Evolutionary conservation across 2,797 vertebrate species (phyloP), one percentile per base, ranked within the genome.

Genomic region (Xerus rutilus): DNA sequence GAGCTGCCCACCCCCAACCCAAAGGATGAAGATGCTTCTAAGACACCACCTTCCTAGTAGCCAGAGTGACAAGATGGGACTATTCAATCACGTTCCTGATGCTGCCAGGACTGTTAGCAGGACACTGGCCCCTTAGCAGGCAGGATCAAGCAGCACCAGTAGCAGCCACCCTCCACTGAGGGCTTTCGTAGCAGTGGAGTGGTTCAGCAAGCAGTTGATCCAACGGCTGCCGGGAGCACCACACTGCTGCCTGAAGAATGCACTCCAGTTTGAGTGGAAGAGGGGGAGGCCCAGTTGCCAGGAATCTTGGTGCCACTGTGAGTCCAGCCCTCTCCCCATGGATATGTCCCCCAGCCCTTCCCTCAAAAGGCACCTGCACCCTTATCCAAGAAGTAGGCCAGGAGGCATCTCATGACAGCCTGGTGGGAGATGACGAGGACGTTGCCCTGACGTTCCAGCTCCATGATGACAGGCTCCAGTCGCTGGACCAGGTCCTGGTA

Each of bases 401-500:
- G 98, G 45, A 99, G 99, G 95, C 99, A 99, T 97, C 99, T 99
- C 99, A 99, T 99, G 93, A 99, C 99, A 0, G 99, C 99, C 98
- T 99, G 99, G 98, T 99, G 99, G 97, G 99, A 99, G 98, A 99
- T 98, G 28, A 99, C 99, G 17, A 99, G 98, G 95, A 99, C 99
- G 0, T 99, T 99, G 70, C 99, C 99, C 90, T 99, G 99, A 12
- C 99, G 98, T 94, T 99, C 99, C 43, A 99, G 98, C 98, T 99
- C 99, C 99, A 99, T 99, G 97, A 99, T 99, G 67, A 99, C 99
- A 0, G 99, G 99, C 98, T 99, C 99, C 97, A 99, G 97, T 25
- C 99, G 99, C 96, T 99, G 99, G 30, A 99, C 99, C 91, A 99
- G 98, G 97, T 99, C 99, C 98, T 99, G 99, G 98, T 99, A 99